These are phyloP conservation scores for Cantharis rustica DNA, from an alignment of 2,888 invertebrate species.

Conservation along the genomic window DNA sequence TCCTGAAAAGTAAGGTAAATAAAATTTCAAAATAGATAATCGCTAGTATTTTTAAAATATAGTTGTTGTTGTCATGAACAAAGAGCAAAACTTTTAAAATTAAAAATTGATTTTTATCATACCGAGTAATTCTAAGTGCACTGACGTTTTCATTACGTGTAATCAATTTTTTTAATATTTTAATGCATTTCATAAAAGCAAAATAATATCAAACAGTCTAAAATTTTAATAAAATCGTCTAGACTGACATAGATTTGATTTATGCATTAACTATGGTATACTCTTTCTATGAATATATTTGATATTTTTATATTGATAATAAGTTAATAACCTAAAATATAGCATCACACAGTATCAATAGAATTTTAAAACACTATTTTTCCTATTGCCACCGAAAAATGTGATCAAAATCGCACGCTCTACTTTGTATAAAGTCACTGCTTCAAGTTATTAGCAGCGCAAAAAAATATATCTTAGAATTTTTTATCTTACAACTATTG, in stretches of 20 bases:
- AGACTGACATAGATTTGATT: not conserved
- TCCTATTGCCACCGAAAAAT: too few species aligned
- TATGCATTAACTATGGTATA: not conserved
- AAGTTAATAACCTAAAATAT: too few species aligned
- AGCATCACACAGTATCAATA: too few species aligned
- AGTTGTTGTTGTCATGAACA: too few species aligned
- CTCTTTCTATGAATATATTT: not conserved
- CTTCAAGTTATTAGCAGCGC: too few species aligned
- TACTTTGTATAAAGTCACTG: too few species aligned
- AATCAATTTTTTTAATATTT: not conserved
- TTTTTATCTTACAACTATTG: too few species aligned
- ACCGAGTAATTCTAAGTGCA: not conserved
- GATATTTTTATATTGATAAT: not conserved
- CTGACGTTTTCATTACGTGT: not conserved
- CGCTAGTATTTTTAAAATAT: too few species aligned
- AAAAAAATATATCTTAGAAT: too few species aligned
- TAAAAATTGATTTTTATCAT: not conserved
- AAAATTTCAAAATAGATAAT: not conserved
- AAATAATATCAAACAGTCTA: not conserved
- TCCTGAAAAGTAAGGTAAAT: not conserved
- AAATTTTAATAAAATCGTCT: not conserved
- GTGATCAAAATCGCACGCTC: too few species aligned
- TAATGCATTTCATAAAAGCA: not conserved
- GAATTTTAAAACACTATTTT: too few species aligned
- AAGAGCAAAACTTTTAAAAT: not conserved